Base-by-base conservation (phyloP, 2,888 invertebrate species). In the Dolomedes plantarius region DNA sequence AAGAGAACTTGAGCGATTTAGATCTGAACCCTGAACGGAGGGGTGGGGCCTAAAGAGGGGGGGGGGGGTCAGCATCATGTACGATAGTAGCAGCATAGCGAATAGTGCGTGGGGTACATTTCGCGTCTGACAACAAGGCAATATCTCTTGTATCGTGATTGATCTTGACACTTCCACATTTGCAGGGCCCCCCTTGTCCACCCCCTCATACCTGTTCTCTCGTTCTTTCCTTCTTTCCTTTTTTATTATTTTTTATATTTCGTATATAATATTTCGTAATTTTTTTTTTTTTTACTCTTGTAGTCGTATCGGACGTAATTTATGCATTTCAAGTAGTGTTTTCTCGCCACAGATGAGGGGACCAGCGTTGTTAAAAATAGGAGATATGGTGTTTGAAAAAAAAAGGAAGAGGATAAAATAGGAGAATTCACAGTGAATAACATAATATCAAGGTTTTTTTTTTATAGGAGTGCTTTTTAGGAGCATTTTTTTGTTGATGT, bases 71-170 rank as follows among this genome's bases (percentile, higher is more conserved):
- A 46, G 46, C 5, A 46, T 46, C 23, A n/a, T n/a, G 56, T 23
- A 77, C n/a, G 62, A 27, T 62, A 71, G 78, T 69, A 71, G 64
- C 78, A 39, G 50, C 78, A 39, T 28, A 56, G 71, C 29, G 64
- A 80, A 67, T 50, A 32, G 68, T 50, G 75, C 76, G 76, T 76
- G 82, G 82, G 76, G 82, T 69, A 82, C 31, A 82, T 71, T 71
- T 68, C 62, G 32, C 46, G n/a, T 77, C 67, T 77, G 77, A 69
- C 71, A 82, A 75, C 82, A 65, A 46, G 62, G 62, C 71, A 41
- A 68, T 76, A 82, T 72, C 72, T 83, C 83, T 72, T 72, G n/a
- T 67, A 72, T 72, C 83, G 72, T 72, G 77, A 83, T 83, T 77
- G 76, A 77, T 83, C 71, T 65, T 72, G 77, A 77, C 83, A 82